phyloP scores from a whole-genome alignment of 2,113 vertebrate genomes.

The Hippocampus abdominalis region DNA sequence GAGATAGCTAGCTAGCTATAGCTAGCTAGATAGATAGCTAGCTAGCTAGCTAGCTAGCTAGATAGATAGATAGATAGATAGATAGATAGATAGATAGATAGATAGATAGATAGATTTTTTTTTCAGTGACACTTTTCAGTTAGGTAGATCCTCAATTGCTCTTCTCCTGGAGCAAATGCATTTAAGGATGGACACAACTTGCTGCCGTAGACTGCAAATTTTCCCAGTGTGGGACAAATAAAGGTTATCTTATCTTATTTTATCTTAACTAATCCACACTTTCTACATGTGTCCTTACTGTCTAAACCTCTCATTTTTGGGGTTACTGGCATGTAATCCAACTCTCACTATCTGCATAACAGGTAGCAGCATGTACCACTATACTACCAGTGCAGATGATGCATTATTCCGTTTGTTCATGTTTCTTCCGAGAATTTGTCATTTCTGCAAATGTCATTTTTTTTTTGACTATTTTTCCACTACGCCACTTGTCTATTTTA shows the following conservation, averaged over 20 bases:
- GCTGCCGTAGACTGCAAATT: too few relatives aligned
- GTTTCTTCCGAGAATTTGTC: neutral
- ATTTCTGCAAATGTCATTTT: neutral
- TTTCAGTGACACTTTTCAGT: slow-evolving; percentile 53
- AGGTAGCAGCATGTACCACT: neutral
- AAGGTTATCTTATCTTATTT: too few relatives aligned
- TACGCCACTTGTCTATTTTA: neutral
- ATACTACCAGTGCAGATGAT: neutral
- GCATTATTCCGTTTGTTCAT: neutral
- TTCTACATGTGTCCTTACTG: neutral
- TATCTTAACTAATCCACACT: neutral
- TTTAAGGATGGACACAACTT: neutral
- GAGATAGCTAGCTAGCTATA: too few relatives aligned
- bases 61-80: too few relatives aligned
- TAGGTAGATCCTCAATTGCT: slow-evolving; percentile 75
- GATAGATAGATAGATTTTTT: too few relatives aligned
- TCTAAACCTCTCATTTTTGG: neutral
- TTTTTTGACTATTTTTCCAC: neutral
- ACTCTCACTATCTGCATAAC: neutral
- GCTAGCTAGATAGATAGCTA: too few relatives aligned
- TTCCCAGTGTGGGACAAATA: too few relatives aligned
- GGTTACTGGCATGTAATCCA: neutral
- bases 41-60: too few relatives aligned
- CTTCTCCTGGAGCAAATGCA: slow-evolving; percentile 51
- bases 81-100: too few relatives aligned